These are phyloP conservation scores for Drosophila emarginata DNA, from an alignment of 2,888 invertebrate genomes.

Conservation along the genomic window DNA sequence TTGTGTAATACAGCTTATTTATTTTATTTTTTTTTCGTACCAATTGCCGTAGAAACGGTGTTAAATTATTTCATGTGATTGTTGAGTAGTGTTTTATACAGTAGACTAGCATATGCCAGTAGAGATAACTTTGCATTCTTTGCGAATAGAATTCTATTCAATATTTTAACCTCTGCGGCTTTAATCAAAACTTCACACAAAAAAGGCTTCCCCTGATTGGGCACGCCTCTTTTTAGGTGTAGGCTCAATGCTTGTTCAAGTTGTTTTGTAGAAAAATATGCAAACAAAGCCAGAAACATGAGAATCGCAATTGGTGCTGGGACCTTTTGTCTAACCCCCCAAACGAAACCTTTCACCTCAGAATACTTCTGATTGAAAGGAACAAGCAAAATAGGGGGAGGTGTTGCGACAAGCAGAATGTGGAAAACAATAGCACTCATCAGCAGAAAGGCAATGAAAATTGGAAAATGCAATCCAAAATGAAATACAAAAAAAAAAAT, in stretches of 20 bases:
- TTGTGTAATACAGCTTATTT: no score
- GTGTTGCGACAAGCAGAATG: neutral
- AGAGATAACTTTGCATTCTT: no score
- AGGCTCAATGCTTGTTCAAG: slow-evolving; percentile 52
- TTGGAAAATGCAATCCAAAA: slow-evolving; percentile 55
- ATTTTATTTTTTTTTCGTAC: no score
- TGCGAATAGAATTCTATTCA: neutral
- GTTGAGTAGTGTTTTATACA: no score
- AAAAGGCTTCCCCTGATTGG: neutral
- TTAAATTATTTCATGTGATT: no score
- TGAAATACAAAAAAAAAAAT: slow-evolving; percentile 33
- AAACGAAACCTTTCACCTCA: slow-evolving; percentile 56
- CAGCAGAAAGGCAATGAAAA: slow-evolving; percentile 71
- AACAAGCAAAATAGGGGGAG: no score
- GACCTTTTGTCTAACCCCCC: neutral
- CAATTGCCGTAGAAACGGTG: no score
- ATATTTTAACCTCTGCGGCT: neutral
- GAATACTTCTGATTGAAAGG: slow-evolving; percentile 13
- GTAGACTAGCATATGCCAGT: no score
- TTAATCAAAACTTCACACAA: neutral
- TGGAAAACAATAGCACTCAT: slow-evolving; percentile 71
- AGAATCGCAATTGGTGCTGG: slow-evolving; percentile 36
- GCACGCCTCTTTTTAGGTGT: slow-evolving; percentile 48
- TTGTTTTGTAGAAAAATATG: slow-evolving; percentile 61
- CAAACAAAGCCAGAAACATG: slow-evolving; percentile 59